Conservation (phyloP, 2,113 vertebrate genomes). For the Microtus pennsylvanicus region DNA sequence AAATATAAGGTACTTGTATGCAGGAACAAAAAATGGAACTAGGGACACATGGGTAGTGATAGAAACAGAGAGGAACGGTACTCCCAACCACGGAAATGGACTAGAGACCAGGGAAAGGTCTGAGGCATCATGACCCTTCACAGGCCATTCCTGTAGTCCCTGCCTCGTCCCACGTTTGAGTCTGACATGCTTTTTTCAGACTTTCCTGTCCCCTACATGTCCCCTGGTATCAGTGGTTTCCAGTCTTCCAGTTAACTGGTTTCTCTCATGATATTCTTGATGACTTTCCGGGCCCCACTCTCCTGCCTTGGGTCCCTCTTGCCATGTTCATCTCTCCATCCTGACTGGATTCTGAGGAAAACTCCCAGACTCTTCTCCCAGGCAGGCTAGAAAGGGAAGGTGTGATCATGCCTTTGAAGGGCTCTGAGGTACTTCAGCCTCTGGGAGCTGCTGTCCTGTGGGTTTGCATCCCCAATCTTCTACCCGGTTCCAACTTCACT, state of each 20-base stretch:
- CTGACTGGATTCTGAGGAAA: neutral
- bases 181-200: neutral
- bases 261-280: neutral
- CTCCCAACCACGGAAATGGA: neutral
- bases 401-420: accelerated
- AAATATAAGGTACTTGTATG: neutral
- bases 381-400: neutral
- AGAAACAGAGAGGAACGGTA: neutral
- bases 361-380: neutral
- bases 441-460: no score
- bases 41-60: neutral
- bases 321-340: neutral
- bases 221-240: neutral
- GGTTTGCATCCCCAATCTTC: accelerated
- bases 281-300: neutral
- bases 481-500: accelerated
- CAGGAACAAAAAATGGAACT: neutral
- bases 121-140: neutral
- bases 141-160: neutral
- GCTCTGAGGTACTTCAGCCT: accelerated
- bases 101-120: neutral
- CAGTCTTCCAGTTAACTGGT: neutral
- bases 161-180: neutral
- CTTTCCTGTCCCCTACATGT: neutral
- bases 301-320: neutral